These are phyloP conservation scores for Prunella himalayana DNA, from an alignment of 2,113 vertebrate species.

Conservation along the genomic window DNA sequence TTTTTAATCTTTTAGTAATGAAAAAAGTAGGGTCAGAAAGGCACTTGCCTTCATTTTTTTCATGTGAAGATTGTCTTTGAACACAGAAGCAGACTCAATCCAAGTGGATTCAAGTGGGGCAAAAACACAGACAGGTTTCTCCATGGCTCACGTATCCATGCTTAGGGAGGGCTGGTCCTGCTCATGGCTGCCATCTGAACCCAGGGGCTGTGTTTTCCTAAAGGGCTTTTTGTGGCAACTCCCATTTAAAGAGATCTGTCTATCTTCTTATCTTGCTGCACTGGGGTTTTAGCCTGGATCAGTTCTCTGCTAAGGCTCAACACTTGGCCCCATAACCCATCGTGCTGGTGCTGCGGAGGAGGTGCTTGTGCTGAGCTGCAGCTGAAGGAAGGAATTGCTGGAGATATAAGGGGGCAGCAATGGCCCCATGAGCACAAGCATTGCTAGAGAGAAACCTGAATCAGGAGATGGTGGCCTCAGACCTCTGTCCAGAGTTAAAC, in stretches of 20 bases:
- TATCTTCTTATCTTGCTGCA: neutral
- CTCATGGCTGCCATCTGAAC: neutral
- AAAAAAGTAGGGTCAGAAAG: neutral
- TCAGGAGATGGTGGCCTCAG: neutral
- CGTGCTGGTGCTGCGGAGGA: fast-evolving
- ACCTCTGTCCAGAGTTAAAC: neutral
- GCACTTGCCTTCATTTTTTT: neutral
- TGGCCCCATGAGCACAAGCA: neutral
- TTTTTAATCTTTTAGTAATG: neutral
- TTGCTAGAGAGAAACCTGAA: neutral
- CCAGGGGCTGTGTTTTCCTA: neutral
- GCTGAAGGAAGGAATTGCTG: neutral
- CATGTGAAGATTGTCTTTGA: neutral
- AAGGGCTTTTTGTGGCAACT: neutral
- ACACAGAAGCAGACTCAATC: neutral
- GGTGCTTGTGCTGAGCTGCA: neutral
- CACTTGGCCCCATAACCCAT: neutral
- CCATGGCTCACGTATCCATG: neutral
- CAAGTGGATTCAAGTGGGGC: neutral
- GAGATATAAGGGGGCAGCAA: neutral
- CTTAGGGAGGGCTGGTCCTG: neutral
- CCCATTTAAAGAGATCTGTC: neutral
- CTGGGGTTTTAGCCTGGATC: neutral
- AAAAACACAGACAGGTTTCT: neutral
- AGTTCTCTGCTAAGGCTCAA: neutral